Evolutionary conservation across 2,113 vertebrate genomes (phyloP).

Genomic region (Dryoscopus gambensis): DNA sequence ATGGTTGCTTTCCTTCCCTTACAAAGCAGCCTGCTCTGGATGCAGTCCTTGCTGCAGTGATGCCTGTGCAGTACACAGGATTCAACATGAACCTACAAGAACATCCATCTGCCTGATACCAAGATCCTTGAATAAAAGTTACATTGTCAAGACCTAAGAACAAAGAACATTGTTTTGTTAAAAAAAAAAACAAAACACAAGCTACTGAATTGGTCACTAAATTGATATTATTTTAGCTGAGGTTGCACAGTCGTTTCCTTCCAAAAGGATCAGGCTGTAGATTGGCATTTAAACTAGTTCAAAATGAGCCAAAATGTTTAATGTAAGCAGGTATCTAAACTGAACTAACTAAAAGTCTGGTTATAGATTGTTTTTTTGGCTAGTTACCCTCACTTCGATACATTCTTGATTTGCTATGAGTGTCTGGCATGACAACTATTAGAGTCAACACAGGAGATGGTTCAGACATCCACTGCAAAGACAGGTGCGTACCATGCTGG

Average conservation of each 20-base stretch:
- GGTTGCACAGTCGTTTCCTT: neutral
- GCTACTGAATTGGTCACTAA: neutral
- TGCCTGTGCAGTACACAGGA: accelerated
- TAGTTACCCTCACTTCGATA: neutral
- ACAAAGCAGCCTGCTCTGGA: neutral
- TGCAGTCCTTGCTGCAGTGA: neutral
- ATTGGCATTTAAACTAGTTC: neutral
- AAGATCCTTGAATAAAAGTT: neutral
- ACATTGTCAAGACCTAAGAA: neutral
- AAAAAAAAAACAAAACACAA: neutral
- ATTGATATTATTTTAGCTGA: neutral
- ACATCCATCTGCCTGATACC: neutral
- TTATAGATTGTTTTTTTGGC: neutral
- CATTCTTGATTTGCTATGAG: neutral
- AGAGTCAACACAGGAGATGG: neutral
- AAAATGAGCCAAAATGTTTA: neutral
- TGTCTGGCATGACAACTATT: neutral
- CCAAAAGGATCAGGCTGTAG: neutral
- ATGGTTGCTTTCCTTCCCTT: neutral
- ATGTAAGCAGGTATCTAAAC: neutral
- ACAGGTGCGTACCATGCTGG: neutral
- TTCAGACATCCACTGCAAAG: neutral
- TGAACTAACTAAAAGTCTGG: neutral
- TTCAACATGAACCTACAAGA: accelerated
- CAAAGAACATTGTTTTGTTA: neutral